These are phyloP conservation scores for Micromys minutus DNA, from an alignment of 2,113 vertebrate species.

Conservation along the genomic window DNA sequence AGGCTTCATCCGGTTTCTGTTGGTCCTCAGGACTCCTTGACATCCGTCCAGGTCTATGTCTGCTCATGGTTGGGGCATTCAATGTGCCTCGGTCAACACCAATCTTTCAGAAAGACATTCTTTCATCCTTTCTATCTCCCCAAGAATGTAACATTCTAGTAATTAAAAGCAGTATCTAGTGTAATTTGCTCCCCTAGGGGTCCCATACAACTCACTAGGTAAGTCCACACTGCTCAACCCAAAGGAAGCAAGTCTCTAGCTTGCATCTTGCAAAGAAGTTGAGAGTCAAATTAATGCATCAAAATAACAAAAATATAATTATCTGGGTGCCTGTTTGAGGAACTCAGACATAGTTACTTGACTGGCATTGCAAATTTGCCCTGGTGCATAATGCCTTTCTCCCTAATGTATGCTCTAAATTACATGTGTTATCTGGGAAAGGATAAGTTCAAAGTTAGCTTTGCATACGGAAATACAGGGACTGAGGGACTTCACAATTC, in stretches of 20 bases:
- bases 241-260: not conserved
- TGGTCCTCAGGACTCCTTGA: not conserved
- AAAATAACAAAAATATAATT: not conserved
- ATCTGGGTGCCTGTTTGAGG: rapidly evolving
- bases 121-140: not conserved
- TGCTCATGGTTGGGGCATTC: not conserved
- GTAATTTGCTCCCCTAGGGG: rapidly evolving
- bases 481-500: not conserved
- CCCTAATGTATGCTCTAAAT: constrained; percentile 80
- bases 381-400: not conserved
- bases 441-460: constrained; percentile 76
- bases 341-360: not conserved
- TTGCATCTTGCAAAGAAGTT: not conserved
- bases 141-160: not conserved
- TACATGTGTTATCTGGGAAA: constrained; percentile 79
- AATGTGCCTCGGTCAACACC: too few species aligned
- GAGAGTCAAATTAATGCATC: not conserved
- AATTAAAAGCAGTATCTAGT: rapidly evolving
- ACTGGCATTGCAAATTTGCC: not conserved
- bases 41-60: not conserved
- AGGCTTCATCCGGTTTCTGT: not conserved
- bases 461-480: constrained; percentile 71
- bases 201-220: not conserved
- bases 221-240: not conserved
- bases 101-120: not conserved